A percentile compares a stretch with the other conserved stretches of the same genome.
phyloP scores from a whole-genome alignment of 2,113 vertebrate species.

The Oncorhynchus clarkii region DNA sequence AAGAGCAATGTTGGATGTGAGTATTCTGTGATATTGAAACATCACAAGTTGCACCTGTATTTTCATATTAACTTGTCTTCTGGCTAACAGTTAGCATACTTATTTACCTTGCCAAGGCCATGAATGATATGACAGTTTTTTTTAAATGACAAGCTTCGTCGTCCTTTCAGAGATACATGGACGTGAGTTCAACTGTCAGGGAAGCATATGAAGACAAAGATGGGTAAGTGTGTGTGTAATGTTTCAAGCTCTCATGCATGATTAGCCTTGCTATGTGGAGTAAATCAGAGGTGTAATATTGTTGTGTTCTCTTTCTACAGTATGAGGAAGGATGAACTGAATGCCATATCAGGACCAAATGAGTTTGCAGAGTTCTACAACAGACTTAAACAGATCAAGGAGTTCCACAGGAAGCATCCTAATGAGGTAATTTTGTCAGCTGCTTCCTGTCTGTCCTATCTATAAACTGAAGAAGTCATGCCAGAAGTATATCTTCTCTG shows the following conservation, averaged over 20 bases:
- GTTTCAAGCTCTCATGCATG: neutral
- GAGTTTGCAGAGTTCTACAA: conserved; percentile 99
- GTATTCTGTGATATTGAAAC: conserved; percentile 42
- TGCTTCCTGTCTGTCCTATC: too few relatives aligned
- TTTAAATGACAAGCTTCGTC: neutral
- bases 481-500: too few relatives aligned
- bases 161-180: conserved; percentile 88
- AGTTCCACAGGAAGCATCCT: conserved; percentile 96
- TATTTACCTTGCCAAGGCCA: neutral
- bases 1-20: conserved; percentile 93
- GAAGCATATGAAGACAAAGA: conserved; percentile 97
- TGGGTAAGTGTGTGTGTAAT: conserved; percentile 75
- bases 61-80: neutral
- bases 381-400: conserved; percentile 94
- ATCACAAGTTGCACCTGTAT: too few relatives aligned
- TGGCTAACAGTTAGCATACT: neutral
- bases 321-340: conserved; percentile 91
- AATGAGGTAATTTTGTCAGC: conserved; percentile 80
- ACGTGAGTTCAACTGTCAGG: conserved; percentile 88
- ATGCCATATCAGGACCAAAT: conserved; percentile 94
- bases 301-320: conserved; percentile 55
- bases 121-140: neutral
- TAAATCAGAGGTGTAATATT: neutral
- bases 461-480: neutral
- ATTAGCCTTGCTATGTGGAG: neutral